Evolutionary conservation across 2,888 invertebrate genomes (phyloP).

Genomic region (Drosophila ustulata): DNA sequence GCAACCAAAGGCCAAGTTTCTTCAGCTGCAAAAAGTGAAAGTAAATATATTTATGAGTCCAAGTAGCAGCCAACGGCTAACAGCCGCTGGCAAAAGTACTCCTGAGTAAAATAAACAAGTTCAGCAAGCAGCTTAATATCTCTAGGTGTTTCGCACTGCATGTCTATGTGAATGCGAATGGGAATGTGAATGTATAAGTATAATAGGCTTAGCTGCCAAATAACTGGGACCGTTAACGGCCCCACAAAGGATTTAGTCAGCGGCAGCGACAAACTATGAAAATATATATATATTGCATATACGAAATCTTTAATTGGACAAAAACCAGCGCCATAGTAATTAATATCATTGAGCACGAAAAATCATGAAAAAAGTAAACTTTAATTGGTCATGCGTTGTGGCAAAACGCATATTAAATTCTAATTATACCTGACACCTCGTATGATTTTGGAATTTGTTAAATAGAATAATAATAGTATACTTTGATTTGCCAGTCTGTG

Average conservation of each 20-base stretch:
- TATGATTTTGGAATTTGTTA: conserved; percentile 23
- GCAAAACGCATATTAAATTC: conserved; percentile 16
- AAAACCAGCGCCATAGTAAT: not conserved
- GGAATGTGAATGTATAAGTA: conserved; percentile 13
- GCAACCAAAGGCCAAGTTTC: conserved; percentile 67
- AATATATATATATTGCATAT: not conserved
- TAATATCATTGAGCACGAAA: conserved; percentile 1
- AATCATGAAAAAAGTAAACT: conserved; percentile 5
- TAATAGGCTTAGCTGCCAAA: conserved; percentile 54
- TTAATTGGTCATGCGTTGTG: conserved; percentile 20
- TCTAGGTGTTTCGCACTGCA: conserved; percentile 10
- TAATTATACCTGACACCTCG: conserved; percentile 40
- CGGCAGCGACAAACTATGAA: not conserved
- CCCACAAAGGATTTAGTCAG: conserved; percentile 35
- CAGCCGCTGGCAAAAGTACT: conserved; percentile 61
- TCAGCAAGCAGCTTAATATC: conserved; percentile 23
- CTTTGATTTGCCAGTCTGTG: conserved; percentile 24
- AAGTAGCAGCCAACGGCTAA: conserved; percentile 27
- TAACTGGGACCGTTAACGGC: conserved; percentile 2
- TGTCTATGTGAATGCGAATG: not conserved
- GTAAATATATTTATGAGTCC: conserved; percentile 76
- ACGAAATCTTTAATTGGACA: not conserved
- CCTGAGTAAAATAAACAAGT: conserved; percentile 71
- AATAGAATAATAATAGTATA: conserved; percentile 23
- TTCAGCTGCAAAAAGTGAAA: conserved; percentile 64